Evolutionary conservation across 92 coral and sea anemone genomes (phyloP), one percentile per base, ranked within the genome.

Genomic region (Phymanthus crucifer): DNA sequence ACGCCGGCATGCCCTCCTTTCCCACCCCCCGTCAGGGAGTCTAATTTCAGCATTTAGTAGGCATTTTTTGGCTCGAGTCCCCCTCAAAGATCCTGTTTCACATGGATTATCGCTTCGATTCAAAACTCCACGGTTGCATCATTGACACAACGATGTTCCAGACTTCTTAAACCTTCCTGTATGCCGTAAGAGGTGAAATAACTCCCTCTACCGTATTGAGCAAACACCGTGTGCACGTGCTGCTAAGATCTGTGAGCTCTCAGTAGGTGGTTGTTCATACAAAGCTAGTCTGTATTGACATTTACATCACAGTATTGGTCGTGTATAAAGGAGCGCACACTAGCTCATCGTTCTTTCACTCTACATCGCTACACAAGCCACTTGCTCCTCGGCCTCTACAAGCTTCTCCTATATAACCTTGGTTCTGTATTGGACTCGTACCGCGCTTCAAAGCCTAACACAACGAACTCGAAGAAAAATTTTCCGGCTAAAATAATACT

Each of bases 141-240:
- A 21, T 19, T 23, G 27, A n/a, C n/a, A 54, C 2, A 54, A 21
- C n/a, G 8, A 6, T 21, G 27, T 54, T 54, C 24, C 26, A 54
- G 27, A 19, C 27, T 23, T 14, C 26, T 54, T 54, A 54, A 24
- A 24, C 27, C 64, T 54, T 54, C 64, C 27, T 54, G 27, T 10
- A 21, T 54, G 64, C 4, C 26, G 64, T 23, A 54, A 21, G 27
- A 24, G 27, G 3, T 54, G 27, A 9, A n/a, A 50, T 21, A 54
- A 21, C 27, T 21, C 64, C 26, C 64, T 21, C 21, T 19, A 54
- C 64, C 64, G 27, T 54, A 54, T 54, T 54, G 64, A 7, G 64
- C 31, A 54, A 54, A 54, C 64, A 54, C 64, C n/a, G n/a, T 54
- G 64, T 54, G 64, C 64, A 54, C 64, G 64, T 54, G 64, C 64